Conservation (phyloP, 2,888 invertebrate genomes). For the Dolomedes plantarius region DNA sequence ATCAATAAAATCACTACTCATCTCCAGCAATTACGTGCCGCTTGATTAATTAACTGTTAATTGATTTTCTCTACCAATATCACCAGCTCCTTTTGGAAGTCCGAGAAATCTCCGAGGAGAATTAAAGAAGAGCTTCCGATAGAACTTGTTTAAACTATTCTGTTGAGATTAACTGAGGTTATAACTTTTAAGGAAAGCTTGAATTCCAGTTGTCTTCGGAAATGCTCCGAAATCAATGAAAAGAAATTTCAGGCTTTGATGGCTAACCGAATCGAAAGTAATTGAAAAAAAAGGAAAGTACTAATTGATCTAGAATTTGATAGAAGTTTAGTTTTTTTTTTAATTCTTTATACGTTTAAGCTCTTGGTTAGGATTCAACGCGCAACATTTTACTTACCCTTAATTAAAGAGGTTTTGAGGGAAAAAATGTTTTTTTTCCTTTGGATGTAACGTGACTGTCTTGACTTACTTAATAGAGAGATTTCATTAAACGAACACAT, state of each 20-base stretch:
- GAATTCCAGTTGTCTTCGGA: neutral
- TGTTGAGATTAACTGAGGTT: neutral
- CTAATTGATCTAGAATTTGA: constrained; percentile 9
- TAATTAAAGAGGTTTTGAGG: neutral
- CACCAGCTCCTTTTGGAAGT: neutral
- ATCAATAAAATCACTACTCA: neutral
- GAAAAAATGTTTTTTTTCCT: too few species aligned
- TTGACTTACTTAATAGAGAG: too few species aligned
- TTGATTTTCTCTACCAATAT: neutral
- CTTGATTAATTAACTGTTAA: neutral
- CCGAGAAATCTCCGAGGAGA: neutral
- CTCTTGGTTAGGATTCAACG: neutral
- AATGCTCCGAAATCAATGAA: neutral
- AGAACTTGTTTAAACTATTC: constrained; percentile 8
- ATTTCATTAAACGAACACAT: too few species aligned
- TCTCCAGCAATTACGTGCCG: neutral
- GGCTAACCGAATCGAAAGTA: neutral
- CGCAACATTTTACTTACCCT: neutral
- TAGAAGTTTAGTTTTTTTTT: neutral
- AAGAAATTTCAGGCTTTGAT: constrained; percentile 16
- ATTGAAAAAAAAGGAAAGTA: neutral
- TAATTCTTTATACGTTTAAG: neutral
- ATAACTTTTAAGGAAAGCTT: neutral
- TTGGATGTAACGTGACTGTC: too few species aligned
- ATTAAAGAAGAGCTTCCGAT: neutral